phyloP scores from a whole-genome alignment of 2,888 invertebrate genomes.

The Cryptops parisi region DNA sequence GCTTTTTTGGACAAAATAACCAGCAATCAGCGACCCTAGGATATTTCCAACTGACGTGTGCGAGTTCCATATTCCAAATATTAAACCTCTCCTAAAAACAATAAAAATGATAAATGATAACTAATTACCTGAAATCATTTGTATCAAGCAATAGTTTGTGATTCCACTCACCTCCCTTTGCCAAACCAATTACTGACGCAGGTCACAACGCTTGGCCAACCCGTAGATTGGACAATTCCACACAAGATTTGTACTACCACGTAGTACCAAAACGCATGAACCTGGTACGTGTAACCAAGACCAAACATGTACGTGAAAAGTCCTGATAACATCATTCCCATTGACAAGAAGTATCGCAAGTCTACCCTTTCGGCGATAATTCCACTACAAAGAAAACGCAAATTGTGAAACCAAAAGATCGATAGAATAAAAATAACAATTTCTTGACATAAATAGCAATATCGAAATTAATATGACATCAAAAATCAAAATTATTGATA shows the following conservation, averaged over 20 bases:
- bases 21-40: conserved; percentile 77
- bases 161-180: conserved; percentile 44
- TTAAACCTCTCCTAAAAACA: conserved; percentile 39
- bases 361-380: conserved; percentile 85
- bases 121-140: no score
- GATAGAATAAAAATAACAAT: no score
- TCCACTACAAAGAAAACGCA: conserved; percentile 45
- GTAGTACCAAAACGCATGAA: conserved; percentile 71
- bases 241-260: conserved; percentile 65
- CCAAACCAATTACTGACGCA: conserved; percentile 96
- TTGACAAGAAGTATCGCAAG: conserved; percentile 71
- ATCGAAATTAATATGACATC: not conserved
- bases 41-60: conserved; percentile 95
- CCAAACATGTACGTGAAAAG: conserved; percentile 78
- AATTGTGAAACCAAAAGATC: no score
- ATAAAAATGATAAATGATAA: no score
- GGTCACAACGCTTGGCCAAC: conserved; percentile 92
- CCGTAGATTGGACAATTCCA: conserved; percentile 80
- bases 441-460: no score
- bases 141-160: not conserved
- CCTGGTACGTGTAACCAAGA: conserved; percentile 58
- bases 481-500: conserved; percentile 1
- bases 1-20: conserved; percentile 63
- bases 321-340: conserved; percentile 82
- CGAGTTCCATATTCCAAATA: conserved; percentile 95